Evolutionary conservation across 2,888 invertebrate species (phyloP).

Genomic region (Prosapia bicincta): DNA sequence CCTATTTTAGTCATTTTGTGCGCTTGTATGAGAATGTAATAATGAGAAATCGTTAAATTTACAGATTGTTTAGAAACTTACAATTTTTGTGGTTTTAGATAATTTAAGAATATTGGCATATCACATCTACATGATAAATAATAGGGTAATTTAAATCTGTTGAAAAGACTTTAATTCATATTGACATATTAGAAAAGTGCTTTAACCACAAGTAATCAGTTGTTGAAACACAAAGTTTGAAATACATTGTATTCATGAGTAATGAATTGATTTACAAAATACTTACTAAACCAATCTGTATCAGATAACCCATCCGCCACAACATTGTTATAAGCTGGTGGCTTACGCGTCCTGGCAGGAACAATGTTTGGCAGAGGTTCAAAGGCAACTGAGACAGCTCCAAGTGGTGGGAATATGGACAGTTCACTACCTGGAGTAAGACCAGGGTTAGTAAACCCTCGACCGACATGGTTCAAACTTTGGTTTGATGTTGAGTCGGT

Average conservation of each 20-base stretch:
- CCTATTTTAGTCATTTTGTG: too few relatives aligned
- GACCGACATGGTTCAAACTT: constrained; percentile 13
- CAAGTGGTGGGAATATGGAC: constrained; percentile 47
- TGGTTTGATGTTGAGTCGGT: constrained; percentile 42
- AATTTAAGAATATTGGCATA: too few relatives aligned
- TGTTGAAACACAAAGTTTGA: constrained; percentile 5
- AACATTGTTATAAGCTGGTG: constrained; percentile 39
- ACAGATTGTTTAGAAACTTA: too few relatives aligned
- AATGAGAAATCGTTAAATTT: too few relatives aligned
- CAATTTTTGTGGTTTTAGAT: too few relatives aligned
- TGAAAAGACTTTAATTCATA: too few relatives aligned
- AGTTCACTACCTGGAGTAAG: constrained; percentile 47
- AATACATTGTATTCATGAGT: constrained; percentile 9
- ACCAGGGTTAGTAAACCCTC: constrained; percentile 44
- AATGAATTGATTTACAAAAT: constrained; percentile 7
- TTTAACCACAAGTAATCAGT: too few relatives aligned
- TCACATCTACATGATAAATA: too few relatives aligned
- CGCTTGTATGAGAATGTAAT: too few relatives aligned
- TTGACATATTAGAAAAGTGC: too few relatives aligned
- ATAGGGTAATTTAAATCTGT: too few relatives aligned
- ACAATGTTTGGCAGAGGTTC: constrained; percentile 36
- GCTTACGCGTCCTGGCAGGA: constrained; percentile 20
- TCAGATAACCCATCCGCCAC: constrained; percentile 46
- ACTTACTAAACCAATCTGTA: constrained; percentile 51
- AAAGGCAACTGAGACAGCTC: constrained; percentile 35